Conservation (phyloP, 2,888 invertebrate species). For the Ptycholaimellus sp. region DNA sequence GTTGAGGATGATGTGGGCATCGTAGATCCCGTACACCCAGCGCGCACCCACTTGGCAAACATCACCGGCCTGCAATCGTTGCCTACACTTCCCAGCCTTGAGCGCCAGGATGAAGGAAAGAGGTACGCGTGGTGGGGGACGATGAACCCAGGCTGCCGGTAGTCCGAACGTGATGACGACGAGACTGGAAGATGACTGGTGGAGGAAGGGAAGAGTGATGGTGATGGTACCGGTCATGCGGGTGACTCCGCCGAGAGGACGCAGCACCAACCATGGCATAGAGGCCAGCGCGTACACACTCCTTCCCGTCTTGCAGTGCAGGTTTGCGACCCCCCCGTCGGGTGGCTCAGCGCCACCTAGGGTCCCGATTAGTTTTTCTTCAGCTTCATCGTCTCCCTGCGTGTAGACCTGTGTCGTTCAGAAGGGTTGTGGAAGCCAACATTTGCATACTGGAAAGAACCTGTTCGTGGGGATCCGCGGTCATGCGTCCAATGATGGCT, state of each 20-base stretch:
- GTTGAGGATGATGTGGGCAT: slow-evolving; percentile 91
- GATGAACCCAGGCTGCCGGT: slow-evolving; percentile 89
- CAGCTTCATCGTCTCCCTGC: background rate
- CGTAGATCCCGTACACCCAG: slow-evolving; percentile 40
- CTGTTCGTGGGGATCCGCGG: slow-evolving; percentile 87
- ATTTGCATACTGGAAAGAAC: too few relatives aligned
- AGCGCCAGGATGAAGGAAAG: background rate
- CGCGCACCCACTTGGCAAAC: slow-evolving; percentile 80
- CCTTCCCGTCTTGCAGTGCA: slow-evolving; percentile 19
- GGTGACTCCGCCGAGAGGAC: slow-evolving; percentile 83
- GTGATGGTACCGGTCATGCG: slow-evolving; percentile 26
- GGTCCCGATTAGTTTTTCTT: background rate
- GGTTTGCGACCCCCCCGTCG: slow-evolving; percentile 4
- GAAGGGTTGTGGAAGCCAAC: too few relatives aligned
- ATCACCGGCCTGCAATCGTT: slow-evolving; percentile 99
- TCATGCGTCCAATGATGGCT: slow-evolving; percentile 77
- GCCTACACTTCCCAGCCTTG: too few relatives aligned
- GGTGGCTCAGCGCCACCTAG: slow-evolving; percentile 5
- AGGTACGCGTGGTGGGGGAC: slow-evolving; percentile 70
- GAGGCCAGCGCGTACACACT: slow-evolving; percentile 80
- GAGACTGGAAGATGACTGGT: too few relatives aligned
- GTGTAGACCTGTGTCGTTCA: too few relatives aligned
- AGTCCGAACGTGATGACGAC: slow-evolving; percentile 99
- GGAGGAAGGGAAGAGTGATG: slow-evolving; percentile 1
- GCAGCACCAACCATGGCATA: slow-evolving; percentile 99